A percentile compares a stretch with the other conserved stretches of the same genome.
Conservation (phyloP, 2,797 vertebrate species). For the Tarsius wallacei region DNA sequence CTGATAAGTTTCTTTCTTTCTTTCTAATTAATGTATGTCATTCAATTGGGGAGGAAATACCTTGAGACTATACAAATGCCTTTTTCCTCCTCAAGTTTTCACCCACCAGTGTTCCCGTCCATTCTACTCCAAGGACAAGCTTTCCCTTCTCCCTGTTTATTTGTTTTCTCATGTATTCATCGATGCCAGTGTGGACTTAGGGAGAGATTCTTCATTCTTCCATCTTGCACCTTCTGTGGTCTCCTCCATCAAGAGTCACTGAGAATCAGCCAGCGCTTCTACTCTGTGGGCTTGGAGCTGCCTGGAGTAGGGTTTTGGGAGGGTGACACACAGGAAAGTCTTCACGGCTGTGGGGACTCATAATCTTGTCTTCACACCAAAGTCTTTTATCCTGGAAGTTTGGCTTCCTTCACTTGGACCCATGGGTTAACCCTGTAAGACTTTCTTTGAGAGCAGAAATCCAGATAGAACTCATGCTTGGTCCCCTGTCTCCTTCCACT, state of each 20-base stretch:
- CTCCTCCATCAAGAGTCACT: neutral
- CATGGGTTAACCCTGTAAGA: neutral
- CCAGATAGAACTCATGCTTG: neutral
- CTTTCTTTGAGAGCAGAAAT: slow-evolving; percentile 11
- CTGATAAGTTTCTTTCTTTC: no score
- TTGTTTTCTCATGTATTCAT: neutral
- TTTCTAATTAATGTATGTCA: neutral
- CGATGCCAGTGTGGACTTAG: neutral
- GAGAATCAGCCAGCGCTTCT: neutral
- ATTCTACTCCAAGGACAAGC: neutral
- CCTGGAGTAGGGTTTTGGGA: neutral
- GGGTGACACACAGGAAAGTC: neutral
- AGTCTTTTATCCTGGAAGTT: neutral
- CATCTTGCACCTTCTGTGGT: neutral
- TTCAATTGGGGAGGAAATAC: neutral
- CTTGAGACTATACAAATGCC: neutral
- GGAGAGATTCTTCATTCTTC: neutral
- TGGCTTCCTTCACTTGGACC: neutral
- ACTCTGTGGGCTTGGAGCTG: neutral
- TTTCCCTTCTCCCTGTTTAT: neutral
- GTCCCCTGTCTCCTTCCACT: accelerated
- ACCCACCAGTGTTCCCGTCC: neutral
- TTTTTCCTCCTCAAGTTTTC: slow-evolving; percentile 9
- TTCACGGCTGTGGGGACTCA: neutral
- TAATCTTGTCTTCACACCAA: neutral